Conservation (phyloP, 2,113 vertebrate species). For the Lepidiolamprologus cunningtoni region DNA sequence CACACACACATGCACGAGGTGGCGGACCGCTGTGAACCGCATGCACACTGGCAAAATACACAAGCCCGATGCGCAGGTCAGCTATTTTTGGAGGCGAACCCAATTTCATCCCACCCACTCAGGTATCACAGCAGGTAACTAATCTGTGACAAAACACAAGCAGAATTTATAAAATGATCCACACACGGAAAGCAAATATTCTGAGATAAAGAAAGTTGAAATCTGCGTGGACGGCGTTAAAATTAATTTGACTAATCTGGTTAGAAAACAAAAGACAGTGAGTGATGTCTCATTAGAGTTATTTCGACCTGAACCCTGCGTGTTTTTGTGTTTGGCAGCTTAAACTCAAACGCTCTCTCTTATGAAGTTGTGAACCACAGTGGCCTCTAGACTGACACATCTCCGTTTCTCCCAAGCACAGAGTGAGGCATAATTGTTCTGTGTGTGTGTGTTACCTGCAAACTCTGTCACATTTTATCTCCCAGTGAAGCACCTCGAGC, state of each 20-base stretch:
- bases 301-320: not conserved
- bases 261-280: not conserved
- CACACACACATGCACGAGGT: not conserved
- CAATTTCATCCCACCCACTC: conserved; percentile 36
- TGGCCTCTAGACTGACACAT: conserved; percentile 44
- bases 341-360: not conserved
- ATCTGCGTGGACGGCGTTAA: not conserved
- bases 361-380: conserved; percentile 22
- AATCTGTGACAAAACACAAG: not conserved
- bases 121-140: conserved; percentile 49
- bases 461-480: conserved; percentile 40
- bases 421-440: conserved; percentile 47
- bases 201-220: not conserved
- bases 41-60: conserved; percentile 21
- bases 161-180: not conserved
- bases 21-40: conserved; percentile 3
- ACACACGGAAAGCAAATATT: not conserved
- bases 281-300: conserved; percentile 5
- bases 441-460: conserved; percentile 13
- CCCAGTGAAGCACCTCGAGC: conserved; percentile 24
- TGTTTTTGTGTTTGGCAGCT: not conserved
- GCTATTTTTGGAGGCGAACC: conserved; percentile 37
- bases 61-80: conserved; percentile 39
- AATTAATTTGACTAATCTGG: conserved; percentile 16
- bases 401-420: conserved; percentile 13